Base-by-base conservation (phyloP, 2,113 vertebrate genomes). In the Esox niger region DNA sequence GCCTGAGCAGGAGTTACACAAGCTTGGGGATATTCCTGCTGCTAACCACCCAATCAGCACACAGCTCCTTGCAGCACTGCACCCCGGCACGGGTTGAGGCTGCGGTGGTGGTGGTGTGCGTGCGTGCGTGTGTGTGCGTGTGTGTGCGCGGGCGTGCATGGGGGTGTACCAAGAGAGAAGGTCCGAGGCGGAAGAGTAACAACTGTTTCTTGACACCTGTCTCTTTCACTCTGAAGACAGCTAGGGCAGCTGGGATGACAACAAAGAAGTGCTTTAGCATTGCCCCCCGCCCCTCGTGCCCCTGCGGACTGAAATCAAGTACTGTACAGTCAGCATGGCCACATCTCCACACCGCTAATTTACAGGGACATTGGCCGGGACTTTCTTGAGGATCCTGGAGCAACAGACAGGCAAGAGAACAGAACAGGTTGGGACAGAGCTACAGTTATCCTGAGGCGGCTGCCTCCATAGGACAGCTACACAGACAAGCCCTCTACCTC, bases 141-240 rank as follows among this genome's bases (percentile, higher is more conserved):
- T n/a, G n/a, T n/a, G n/a, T n/a, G n/a, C n/a, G n/a, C n/a, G n/a
- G n/a, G n/a, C n/a, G n/a, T n/a, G n/a, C n/a, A n/a, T n/a, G n/a
- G n/a, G n/a, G n/a, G n/a, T n/a, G n/a, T n/a, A n/a, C n/a, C n/a
- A n/a, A n/a, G n/a, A n/a, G n/a, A n/a, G n/a, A n/a, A 10, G 21
- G 43, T 46, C 29, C 11, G 54, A 25, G 0, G 9, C 6, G 15
- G 5, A 43, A 67, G 13, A 55, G 35, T 69, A 75, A 80, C 81
- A 81, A 83, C 83, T 77, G 82, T 55, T 79, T 65, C 70, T 78
- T 76, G 76, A 69, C 87, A 90, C 89, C 87, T 87, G 89, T 83
- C 81, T 76, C 77, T 75, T 52, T 87, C 80, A 76, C 76, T 89
- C 84, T 58, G 55, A 54, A 15, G 33, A 79, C 80, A 20, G 66